These are phyloP conservation scores for Caloenas nicobarica DNA, from an alignment of 2,113 vertebrate species.

Conservation along the genomic window DNA sequence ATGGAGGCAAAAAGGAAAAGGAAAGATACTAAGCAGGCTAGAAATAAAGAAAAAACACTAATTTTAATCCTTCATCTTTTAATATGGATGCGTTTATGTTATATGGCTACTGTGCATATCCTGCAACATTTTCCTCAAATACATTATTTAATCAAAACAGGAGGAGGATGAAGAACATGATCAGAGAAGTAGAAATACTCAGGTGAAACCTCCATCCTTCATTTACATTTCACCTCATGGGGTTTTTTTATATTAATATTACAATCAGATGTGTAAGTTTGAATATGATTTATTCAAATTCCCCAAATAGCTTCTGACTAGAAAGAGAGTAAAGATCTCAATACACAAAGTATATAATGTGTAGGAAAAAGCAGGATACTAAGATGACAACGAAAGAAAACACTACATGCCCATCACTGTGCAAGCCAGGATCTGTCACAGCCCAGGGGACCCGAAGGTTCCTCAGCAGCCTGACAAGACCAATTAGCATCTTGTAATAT, in stretches of 20 bases:
- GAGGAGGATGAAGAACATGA: not conserved
- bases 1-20: not conserved
- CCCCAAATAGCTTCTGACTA: not conserved
- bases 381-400: not conserved
- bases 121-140: not conserved
- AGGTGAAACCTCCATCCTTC: not conserved
- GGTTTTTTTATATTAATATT: not conserved
- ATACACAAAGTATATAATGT: not conserved
- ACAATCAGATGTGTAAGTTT: not conserved
- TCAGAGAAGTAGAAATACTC: not conserved
- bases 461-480: not conserved
- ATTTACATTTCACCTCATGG: not conserved
- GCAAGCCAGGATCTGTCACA: not conserved
- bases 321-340: not conserved
- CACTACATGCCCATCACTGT: fast-evolving
- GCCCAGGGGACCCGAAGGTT: not conserved
- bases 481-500: not conserved
- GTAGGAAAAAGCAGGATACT: not conserved
- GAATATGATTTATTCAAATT: not conserved
- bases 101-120: not conserved
- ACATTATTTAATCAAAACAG: not conserved
- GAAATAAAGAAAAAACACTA: not conserved
- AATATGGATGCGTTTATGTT: not conserved
- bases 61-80: not conserved
- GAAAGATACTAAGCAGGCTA: not conserved